Base-by-base conservation (phyloP, 2,797 vertebrate species). In the Sus cebifrons region DNA sequence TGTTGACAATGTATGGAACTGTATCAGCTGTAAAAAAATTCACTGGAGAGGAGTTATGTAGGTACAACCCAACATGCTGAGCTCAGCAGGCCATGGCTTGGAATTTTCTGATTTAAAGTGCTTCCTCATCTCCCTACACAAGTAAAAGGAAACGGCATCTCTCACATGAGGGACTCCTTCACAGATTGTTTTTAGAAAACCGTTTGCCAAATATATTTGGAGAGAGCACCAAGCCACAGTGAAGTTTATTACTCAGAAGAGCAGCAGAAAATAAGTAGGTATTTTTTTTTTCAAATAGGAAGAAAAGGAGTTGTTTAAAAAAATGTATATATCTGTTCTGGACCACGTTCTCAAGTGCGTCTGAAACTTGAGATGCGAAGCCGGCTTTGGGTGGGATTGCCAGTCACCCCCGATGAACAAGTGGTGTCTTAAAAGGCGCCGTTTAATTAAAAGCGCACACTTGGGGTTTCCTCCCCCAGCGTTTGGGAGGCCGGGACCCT, bases 361-460 rank as follows among this genome's bases (percentile, higher is more conserved):
- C 79, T 91, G 87, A 77, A 64, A 29, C 77, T 88, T 79, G 36
- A 56, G 70, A 65, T 81, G 77, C 54, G 70, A 73, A 92, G 70
- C 32, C 92, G 8, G 52, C 12, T 85, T 91, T 75, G 65, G 62
- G 84, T 84, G 21, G 54, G 58, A 86, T 92, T 73, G 56, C 85
- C 96, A 93, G 94, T 85, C 96, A 77, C 52, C 67, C 40, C 32
- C 56, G 93, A 88, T 96, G 96, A 97, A 96, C 97, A 96, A 98
- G 97, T 95, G 89, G 91, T 96, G 92, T 97, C 96, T 97, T 7
- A 73, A 97, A 97, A 94, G 78, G n/a, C 4, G 18, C 4, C 71
- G 96, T 98, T 98, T 98, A 97, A 98, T 98, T 98, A 98, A 96
- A 98, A 94, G 98, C 87, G 86, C 96, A 74, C 97, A 68, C 96